Conservation (phyloP, 2,113 vertebrate species). For the Barbus barbus region DNA sequence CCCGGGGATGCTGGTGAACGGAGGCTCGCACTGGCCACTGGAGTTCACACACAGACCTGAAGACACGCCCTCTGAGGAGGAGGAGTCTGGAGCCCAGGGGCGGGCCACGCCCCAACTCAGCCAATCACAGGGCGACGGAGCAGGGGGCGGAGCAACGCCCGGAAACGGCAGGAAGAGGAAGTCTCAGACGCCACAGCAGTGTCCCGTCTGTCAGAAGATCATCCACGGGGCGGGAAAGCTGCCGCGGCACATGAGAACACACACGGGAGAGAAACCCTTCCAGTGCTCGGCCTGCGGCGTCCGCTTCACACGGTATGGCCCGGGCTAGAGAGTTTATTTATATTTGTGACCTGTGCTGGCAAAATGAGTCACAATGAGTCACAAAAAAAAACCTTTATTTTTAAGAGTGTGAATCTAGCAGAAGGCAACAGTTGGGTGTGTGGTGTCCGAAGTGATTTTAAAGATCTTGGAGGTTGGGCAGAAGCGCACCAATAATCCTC, state of each 20-base stretch:
- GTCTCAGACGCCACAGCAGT: slow-evolving; percentile 95
- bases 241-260: slow-evolving; percentile 96
- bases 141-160: slow-evolving; percentile 59
- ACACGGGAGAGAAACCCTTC: slow-evolving; percentile 96
- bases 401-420: too few species aligned
- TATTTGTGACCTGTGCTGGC: too few species aligned
- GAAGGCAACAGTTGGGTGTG: too few species aligned
- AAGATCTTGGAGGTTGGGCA: too few species aligned
- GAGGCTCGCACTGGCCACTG: slow-evolving; percentile 66
- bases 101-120: slow-evolving; percentile 38
- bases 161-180: slow-evolving; percentile 87
- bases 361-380: too few species aligned
- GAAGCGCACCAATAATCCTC: too few species aligned
- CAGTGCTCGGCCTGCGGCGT: slow-evolving; percentile 92
- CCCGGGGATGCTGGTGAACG: slow-evolving; percentile 59
- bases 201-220: slow-evolving; percentile 96
- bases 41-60: slow-evolving; percentile 70
- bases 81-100: slow-evolving; percentile 69
- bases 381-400: too few species aligned
- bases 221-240: slow-evolving; percentile 96
- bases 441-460: too few species aligned
- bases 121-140: slow-evolving; percentile 62
- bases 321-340: too few species aligned
- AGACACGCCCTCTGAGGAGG: slow-evolving; percentile 69
- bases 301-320: slow-evolving; percentile 87